Conservation (phyloP, 2,797 vertebrate genomes). For the Bradypodion ventrale region DNA sequence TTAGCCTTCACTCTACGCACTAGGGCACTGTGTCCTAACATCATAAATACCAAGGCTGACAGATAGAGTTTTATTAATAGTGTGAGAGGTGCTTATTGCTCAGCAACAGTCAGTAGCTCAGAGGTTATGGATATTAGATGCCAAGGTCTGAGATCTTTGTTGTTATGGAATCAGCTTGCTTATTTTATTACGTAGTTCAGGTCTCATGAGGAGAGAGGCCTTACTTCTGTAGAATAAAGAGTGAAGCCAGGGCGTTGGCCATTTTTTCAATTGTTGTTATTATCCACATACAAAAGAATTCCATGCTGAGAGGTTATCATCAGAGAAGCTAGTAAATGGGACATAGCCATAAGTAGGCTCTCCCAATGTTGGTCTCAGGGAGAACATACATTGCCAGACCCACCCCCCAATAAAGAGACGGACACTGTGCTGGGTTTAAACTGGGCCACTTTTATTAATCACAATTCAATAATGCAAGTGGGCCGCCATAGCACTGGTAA, state of each 20-base stretch:
- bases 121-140: constrained; percentile 66
- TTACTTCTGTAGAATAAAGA: constrained; percentile 45
- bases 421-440: too few species aligned
- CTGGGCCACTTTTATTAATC: too few species aligned
- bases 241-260: neutral
- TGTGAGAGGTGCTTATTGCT: constrained; percentile 73
- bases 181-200: constrained; percentile 44
- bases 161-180: constrained; percentile 16
- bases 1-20: constrained; percentile 60
- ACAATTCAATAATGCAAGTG: too few species aligned
- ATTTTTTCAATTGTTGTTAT: neutral
- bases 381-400: neutral
- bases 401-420: too few species aligned
- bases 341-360: neutral
- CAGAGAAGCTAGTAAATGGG: neutral
- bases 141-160: constrained; percentile 64
- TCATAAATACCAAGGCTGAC: constrained; percentile 72
- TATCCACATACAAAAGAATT: neutral
- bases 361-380: neutral
- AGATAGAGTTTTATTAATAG: constrained; percentile 77
- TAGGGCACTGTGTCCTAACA: constrained; percentile 64
- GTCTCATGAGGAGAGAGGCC: constrained; percentile 43
- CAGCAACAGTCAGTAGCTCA: constrained; percentile 73
- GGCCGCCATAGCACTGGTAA: too few species aligned
- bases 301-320: accelerated